Base-by-base conservation (phyloP, 2,113 vertebrate species). In the Prochilodus magdalenae region DNA sequence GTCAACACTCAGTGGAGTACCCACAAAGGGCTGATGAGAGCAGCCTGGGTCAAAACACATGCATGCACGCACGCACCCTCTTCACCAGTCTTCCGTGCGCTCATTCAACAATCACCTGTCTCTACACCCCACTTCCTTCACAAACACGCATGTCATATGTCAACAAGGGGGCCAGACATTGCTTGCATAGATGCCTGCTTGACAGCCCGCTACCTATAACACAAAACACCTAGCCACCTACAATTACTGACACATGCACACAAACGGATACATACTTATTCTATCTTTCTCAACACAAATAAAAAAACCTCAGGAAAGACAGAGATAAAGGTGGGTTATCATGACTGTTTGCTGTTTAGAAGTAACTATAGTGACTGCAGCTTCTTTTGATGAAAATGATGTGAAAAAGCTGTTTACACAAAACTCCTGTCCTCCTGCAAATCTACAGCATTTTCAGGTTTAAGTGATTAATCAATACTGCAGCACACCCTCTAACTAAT, bases 51-150 rank as follows among this genome's bases (percentile, higher is more conserved):
- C 75, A 84, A 33, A 29, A 72, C 63, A 51, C 63, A 40, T 62
- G 63, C 40, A 73, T 47, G 51, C 30, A 70, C 51, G 79, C 55
- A n/a, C 53, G 53, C 70, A 72, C 60, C n/a, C 5, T 22, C 53
- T 51, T 16, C 15, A 80, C 55, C 59, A 77, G 6, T 36, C 49
- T n/a, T 36, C 57, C 53, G 8, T 57, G 36, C 36, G 24, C 72
- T 79, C 72, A 80, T 57, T 79, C 76, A 73, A 80, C 80, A 60
- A 66, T 24, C 26, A 20, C 51, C 30, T 67, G 20, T 85, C 29
- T 59, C 22, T 30, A 73, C 70, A 79, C 63, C 72, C 79, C 72
- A 55, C 44, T 71, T 79, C 65, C 77, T 83, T 55, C 14, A 80
- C 59, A 82, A 71, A 78, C 59, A 73, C 27, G 30, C 14, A 65